phyloP scores from a whole-genome alignment of 2,113 vertebrate species.

The Hippocampus zosterae region DNA sequence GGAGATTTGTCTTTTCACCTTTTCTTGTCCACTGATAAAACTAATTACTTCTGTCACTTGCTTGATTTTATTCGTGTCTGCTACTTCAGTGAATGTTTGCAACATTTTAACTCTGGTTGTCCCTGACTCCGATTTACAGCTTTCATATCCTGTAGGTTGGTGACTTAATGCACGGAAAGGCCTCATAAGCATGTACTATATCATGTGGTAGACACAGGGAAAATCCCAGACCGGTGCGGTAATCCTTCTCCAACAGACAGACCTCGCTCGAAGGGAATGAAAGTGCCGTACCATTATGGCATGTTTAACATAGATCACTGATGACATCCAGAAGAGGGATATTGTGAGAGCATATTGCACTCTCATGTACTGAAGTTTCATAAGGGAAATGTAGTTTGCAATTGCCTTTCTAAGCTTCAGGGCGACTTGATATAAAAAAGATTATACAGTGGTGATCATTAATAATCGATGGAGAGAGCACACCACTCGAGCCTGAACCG shows the following conservation, averaged over 20 bases:
- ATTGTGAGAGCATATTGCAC: conserved; percentile 31
- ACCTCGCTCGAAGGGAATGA: conserved; percentile 9
- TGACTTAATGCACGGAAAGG: conserved; percentile 18
- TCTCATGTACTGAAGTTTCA: conserved; percentile 30
- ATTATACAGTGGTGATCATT: conserved; percentile 55
- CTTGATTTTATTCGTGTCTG: conserved; percentile 46
- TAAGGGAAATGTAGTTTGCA: conserved; percentile 24
- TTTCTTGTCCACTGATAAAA: conserved; percentile 8
- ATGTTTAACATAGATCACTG: conserved; percentile 42
- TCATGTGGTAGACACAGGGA: conserved; percentile 11
- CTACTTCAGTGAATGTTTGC: conserved; percentile 34
- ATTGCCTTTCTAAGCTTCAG: conserved; percentile 34
- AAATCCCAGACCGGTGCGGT: conserved; percentile 5
- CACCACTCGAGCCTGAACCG: conserved; percentile 48
- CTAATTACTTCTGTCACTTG: conserved; percentile 35
- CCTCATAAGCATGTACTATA: conserved; percentile 10
- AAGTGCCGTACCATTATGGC: conserved; percentile 13
- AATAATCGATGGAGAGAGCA: conserved; percentile 63
- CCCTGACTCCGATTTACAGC: conserved; percentile 4
- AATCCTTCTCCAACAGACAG: conserved; percentile 9
- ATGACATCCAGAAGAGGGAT: conserved; percentile 22
- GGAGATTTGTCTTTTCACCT: conserved; percentile 16
- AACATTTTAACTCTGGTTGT: conserved; percentile 28
- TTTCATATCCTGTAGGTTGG: conserved; percentile 8
- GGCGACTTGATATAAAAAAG: conserved; percentile 45